phyloP scores from a whole-genome alignment of 2,797 vertebrate genomes.

The Melanotaenia parkinsoni region DNA sequence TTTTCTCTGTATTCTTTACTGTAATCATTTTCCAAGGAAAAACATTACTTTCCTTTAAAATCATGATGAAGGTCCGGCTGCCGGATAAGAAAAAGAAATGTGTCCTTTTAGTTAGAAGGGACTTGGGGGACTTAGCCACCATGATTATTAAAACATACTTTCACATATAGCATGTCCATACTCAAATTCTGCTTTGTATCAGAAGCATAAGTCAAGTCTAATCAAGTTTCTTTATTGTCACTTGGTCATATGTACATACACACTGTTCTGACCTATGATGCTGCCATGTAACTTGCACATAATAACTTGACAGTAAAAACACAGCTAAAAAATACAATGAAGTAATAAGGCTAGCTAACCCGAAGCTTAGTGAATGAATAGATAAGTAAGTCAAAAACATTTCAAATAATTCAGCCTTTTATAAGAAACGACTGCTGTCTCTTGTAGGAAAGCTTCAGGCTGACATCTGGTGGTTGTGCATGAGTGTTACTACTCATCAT shows the following conservation, averaged over 20 bases:
- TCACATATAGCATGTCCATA: background rate
- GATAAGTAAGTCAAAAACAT: background rate
- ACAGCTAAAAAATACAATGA: too few species aligned
- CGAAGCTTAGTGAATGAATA: too few species aligned
- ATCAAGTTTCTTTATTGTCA: too few species aligned
- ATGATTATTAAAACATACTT: background rate
- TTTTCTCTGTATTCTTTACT: conserved; percentile 27
- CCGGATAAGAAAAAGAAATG: conserved; percentile 3
- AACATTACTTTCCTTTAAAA: background rate
- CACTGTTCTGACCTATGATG: background rate
- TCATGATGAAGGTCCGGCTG: background rate
- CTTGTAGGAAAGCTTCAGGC: background rate
- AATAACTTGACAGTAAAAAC: too few species aligned
- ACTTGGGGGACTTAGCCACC: background rate
- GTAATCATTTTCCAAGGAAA: conserved; percentile 12
- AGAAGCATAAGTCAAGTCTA: too few species aligned
- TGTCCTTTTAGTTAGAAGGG: background rate
- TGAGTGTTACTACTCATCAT: background rate
- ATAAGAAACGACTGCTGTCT: background rate
- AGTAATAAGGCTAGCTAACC: too few species aligned
- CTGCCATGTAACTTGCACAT: background rate
- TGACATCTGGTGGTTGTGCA: conserved; percentile 49
- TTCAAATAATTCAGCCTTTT: background rate
- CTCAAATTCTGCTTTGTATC: background rate
- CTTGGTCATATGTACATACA: background rate